These are phyloP conservation scores for Therioaphis trifolii DNA, from an alignment of 2,888 invertebrate species.

Conservation along the genomic window DNA sequence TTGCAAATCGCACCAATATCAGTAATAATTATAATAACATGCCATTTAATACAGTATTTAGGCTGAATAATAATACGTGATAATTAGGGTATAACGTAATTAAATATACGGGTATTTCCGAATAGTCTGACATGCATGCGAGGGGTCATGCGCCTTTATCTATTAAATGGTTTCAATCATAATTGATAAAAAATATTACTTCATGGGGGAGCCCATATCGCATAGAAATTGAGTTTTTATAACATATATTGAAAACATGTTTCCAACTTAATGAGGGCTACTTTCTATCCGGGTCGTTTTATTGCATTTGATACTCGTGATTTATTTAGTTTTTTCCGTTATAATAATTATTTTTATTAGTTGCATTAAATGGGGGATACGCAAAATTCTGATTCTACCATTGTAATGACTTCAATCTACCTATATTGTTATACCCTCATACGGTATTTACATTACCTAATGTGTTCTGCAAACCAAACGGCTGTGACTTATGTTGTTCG, in stretches of 20 bases:
- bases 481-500: not conserved
- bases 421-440: not conserved
- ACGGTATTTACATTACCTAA: not conserved
- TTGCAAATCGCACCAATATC: slow-evolving; percentile 5
- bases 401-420: not conserved
- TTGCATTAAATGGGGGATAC: not conserved
- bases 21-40: not conserved
- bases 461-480: not conserved
- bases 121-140: not conserved
- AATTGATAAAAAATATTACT: slow-evolving; percentile 20
- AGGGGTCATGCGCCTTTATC: slow-evolving; percentile 32
- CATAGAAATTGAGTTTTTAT: slow-evolving; percentile 8
- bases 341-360: not conserved
- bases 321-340: not conserved
- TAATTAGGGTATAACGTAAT: slow-evolving; percentile 18
- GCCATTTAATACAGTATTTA: not conserved
- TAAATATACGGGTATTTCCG: slow-evolving; percentile 42
- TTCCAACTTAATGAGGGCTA: slow-evolving; percentile 34
- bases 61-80: not conserved
- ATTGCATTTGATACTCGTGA: slow-evolving; percentile 7
- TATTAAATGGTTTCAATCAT: slow-evolving; percentile 35
- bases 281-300: slow-evolving; percentile 59
- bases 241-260: not conserved
- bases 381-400: not conserved
- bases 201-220: slow-evolving; percentile 52